Evolutionary conservation across 2,888 invertebrate species (phyloP).

Genomic region (Arge pagana): DNA sequence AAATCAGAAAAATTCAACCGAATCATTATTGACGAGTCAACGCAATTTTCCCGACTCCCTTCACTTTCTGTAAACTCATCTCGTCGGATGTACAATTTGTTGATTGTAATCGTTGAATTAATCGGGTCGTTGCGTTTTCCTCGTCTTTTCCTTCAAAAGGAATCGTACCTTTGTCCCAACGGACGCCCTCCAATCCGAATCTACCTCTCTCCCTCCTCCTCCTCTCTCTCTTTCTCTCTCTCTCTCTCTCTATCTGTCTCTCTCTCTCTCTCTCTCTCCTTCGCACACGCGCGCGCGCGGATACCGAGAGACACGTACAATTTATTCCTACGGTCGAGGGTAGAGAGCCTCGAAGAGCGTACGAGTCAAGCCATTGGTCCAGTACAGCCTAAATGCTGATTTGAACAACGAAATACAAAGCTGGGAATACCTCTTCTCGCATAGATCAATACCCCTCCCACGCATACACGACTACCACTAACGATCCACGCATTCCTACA

Average conservation of each 20-base stretch:
- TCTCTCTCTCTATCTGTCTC: not conserved
- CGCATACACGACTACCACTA: not conserved
- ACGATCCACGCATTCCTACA: not conserved
- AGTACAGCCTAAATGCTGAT: conserved; percentile 21
- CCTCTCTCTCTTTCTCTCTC: not conserved
- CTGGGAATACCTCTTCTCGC: conserved; percentile 19
- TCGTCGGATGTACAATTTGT: not conserved
- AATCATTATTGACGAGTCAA: too few species aligned
- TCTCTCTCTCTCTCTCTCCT: not conserved
- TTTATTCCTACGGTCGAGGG: conserved; percentile 3
- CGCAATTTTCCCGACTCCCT: too few species aligned
- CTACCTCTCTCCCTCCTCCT: too few species aligned
- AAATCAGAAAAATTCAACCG: too few species aligned
- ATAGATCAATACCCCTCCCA: conserved; percentile 17
- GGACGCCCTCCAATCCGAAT: too few species aligned
- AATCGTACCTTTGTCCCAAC: too few species aligned
- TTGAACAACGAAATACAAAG: conserved; percentile 22
- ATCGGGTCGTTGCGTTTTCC: conserved; percentile 11
- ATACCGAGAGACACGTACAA: too few species aligned
- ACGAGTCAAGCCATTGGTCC: conserved; percentile 8
- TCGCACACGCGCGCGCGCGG: not conserved
- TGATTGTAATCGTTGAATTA: conserved; percentile 17
- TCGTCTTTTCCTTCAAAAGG: too few species aligned
- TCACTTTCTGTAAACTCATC: too few species aligned
- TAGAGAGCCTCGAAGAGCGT: not conserved